Evolutionary conservation across 2,113 vertebrate species (phyloP), one percentile per base, ranked within the genome.

Genomic region (Collichthys lucidus): DNA sequence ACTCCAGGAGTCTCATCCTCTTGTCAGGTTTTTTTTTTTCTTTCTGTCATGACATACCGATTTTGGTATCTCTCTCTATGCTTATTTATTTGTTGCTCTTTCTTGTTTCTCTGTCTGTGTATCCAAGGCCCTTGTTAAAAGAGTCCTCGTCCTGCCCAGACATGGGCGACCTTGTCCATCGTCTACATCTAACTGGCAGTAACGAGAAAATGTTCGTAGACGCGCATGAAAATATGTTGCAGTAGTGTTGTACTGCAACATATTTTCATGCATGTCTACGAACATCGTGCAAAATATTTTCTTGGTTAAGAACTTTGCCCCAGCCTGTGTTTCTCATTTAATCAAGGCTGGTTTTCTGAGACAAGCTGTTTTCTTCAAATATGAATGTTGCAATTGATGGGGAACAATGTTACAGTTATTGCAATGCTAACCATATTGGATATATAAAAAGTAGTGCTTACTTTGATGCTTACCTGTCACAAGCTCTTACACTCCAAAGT

Each of bases 121-220:
- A 47, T 66, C 19, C 55, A 72, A 77, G 64, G 55, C 22, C 63
- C 5, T n/a, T 59, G 47, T 62, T 60, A 65, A 79, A 75, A 29
- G 0, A 71, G 66, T 73, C 79, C 5, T 66, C 22, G 11, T 57
- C 31, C 44, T 67, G 31, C 10, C 61, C 46, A 61, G 42, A 49
- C 53, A 63, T 59, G 22, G 17, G 22, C 52, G 50, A 81, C 74
- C 77, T 86, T 78, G 72, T 88, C 64, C 50, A 70, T 81, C 60
- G 70, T 71, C 9, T 57, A 74, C 24, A 57, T 72, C 26, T 63
- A 65, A 63, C n/a, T 35, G 40, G 16, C 20, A 50, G 67, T 71
- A 72, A 82, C 80, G 52, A 82, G 44, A 65, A 47, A 61, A 77
- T 19, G 12, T 52, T 42, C 3, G 0, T 16, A 60, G 29, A 42